phyloP scores from a whole-genome alignment of 2,113 vertebrate species.

The Oncorhynchus clarkii region DNA sequence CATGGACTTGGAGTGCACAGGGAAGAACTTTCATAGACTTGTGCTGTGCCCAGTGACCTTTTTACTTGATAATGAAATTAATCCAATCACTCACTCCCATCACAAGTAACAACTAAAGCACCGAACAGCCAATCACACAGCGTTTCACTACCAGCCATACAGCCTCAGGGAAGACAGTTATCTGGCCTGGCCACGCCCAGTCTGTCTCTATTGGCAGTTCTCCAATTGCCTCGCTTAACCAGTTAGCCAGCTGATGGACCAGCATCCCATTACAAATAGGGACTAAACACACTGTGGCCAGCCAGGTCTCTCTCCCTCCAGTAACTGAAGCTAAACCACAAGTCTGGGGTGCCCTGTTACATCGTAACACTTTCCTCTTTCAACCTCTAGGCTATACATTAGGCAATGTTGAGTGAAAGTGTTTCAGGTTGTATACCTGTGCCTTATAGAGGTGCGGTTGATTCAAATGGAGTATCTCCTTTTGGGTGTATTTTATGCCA shows the following conservation, averaged over 20 bases:
- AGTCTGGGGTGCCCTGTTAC: conserved; percentile 53
- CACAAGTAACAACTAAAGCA: too few relatives aligned
- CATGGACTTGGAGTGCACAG: too few relatives aligned
- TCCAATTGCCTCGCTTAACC: conserved; percentile 51
- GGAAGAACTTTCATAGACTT: too few relatives aligned
- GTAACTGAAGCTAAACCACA: conserved; percentile 65
- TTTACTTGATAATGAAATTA: not conserved
- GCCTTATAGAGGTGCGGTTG: not conserved
- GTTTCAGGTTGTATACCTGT: not conserved
- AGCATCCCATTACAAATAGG: conserved; percentile 68
- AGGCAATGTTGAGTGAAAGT: not conserved
- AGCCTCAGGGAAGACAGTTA: conserved; percentile 3
- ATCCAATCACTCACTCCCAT: not conserved
- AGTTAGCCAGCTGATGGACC: conserved; percentile 59
- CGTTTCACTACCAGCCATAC: not conserved
- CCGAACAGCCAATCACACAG: not conserved
- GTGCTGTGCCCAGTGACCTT: too few relatives aligned
- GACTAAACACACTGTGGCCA: conserved; percentile 59
- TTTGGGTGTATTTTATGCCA: conserved; percentile 52
- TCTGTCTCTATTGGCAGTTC: conserved; percentile 15
- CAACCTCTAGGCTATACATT: not conserved
- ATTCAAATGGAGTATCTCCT: not conserved
- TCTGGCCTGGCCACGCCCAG: conserved; percentile 4
- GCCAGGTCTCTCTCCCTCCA: conserved; percentile 23
- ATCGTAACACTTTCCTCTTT: conserved; percentile 20